Conservation (phyloP, 2,888 invertebrate genomes). For the Phaonia tiefii region DNA sequence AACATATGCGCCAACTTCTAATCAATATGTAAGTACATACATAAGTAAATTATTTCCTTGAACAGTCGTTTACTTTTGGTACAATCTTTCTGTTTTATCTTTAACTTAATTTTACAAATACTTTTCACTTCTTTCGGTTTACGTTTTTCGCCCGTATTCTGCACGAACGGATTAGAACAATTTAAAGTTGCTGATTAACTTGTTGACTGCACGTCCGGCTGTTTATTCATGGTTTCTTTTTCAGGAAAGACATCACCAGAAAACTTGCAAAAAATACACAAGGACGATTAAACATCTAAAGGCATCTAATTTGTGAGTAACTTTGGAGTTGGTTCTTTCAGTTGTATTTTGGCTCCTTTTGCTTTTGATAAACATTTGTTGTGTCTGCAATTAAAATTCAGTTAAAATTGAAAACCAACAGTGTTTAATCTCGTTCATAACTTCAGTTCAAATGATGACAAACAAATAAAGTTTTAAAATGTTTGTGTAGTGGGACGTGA, state of each 20-base stretch:
- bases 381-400: slow-evolving; percentile 12
- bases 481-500: too few relatives aligned
- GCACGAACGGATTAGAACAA: slow-evolving; percentile 6
- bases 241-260: not conserved
- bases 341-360: not conserved
- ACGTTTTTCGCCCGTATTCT: not conserved
- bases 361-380: not conserved
- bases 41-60: not conserved
- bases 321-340: not conserved
- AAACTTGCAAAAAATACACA: not conserved
- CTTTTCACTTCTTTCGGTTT: not conserved
- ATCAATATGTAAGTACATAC: too few relatives aligned
- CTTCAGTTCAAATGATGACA: too few relatives aligned
- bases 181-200: slow-evolving; percentile 17
- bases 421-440: too few relatives aligned
- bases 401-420: slow-evolving; percentile 8
- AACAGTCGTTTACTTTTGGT: not conserved
- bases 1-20: too few relatives aligned
- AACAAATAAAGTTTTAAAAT: too few relatives aligned
- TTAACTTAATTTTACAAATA: not conserved
- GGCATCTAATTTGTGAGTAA: slow-evolving; percentile 19
- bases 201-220: slow-evolving; percentile 20
- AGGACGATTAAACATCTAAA: slow-evolving; percentile 1
- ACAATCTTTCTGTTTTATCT: not conserved
- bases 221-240: not conserved